These are phyloP conservation scores for Torymus texanus DNA, from an alignment of 2,888 invertebrate genomes.

Conservation along the genomic window DNA sequence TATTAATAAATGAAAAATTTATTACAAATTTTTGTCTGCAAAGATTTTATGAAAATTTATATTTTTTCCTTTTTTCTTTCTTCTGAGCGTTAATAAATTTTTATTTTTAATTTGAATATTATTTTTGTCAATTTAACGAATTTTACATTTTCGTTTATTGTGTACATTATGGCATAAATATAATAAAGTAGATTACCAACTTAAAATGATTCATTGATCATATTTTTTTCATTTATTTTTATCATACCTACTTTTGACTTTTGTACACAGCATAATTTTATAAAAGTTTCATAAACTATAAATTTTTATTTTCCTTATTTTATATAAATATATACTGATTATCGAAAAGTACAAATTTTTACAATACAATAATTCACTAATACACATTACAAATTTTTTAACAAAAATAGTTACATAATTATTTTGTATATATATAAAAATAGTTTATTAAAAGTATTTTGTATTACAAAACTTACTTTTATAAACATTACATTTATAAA, in stretches of 20 bases:
- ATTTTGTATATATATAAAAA: not conserved
- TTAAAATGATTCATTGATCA: constrained; percentile 33
- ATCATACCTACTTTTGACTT: constrained; percentile 53
- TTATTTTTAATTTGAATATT: constrained; percentile 8
- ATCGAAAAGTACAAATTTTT: too few relatives aligned
- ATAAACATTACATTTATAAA: constrained; percentile 47
- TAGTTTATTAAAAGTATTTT: not conserved
- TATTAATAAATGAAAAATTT: constrained; percentile 12
- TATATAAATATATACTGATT: not conserved
- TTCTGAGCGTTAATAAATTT: constrained; percentile 16
- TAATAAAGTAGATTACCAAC: constrained; percentile 40
- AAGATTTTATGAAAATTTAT: constrained; percentile 18
- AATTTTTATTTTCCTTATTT: not conserved
- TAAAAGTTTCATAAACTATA: constrained; percentile 9
- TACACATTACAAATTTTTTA: too few relatives aligned
- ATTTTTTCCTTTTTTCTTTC: constrained; percentile 15
- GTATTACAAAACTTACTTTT: too few relatives aligned
- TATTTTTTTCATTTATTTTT: constrained; percentile 63
- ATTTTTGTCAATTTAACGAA: constrained; percentile 18
- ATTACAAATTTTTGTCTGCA: constrained; percentile 21
- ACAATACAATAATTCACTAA: too few relatives aligned
- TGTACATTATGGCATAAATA: constrained; percentile 34
- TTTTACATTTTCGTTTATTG: constrained; percentile 35
- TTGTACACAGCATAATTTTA: constrained; percentile 15
- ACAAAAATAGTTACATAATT: not conserved